Percentiles rank a stretch among this genome's conserved stretches.
Evolutionary conservation across 2,797 vertebrate genomes (phyloP).

Genomic region (Varecia variegata): DNA sequence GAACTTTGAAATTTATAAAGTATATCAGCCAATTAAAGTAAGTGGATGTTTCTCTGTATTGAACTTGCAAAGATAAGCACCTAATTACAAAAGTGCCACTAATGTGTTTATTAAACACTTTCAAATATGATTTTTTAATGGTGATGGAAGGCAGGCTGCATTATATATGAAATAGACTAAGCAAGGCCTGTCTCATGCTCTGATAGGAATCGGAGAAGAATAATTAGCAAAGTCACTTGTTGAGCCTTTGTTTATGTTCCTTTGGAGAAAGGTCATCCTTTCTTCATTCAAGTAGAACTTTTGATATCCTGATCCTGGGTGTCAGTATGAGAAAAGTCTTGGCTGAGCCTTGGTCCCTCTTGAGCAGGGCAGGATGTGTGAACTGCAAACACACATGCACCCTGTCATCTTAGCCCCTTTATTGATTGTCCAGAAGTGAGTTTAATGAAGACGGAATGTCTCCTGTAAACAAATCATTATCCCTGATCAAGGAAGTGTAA

Average conservation of each 20-base stretch:
- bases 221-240: background rate
- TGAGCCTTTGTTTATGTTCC: background rate
- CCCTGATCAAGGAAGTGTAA: slow-evolving; percentile 71
- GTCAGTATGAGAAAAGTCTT: background rate
- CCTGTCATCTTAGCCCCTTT: slow-evolving; percentile 4
- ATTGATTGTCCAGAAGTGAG: slow-evolving; percentile 68
- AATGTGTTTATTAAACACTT: background rate
- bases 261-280: background rate
- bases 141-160: background rate
- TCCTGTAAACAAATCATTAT: slow-evolving; percentile 72
- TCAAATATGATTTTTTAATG: background rate
- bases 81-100: background rate
- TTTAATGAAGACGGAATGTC: slow-evolving; percentile 73
- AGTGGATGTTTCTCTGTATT: background rate
- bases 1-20: background rate
- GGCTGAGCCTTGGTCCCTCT: slow-evolving; percentile 36
- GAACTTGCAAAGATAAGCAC: background rate
- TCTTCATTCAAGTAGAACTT: background rate
- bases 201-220: background rate
- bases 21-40: background rate
- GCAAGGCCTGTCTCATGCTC: no score
- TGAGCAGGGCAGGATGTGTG: slow-evolving; percentile 3
- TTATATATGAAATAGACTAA: background rate
- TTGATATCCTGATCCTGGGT: background rate
- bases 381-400: slow-evolving; percentile 28